Percentiles rank a stretch among this genome's conserved stretches.
These are phyloP conservation scores for Oscheius sp. DNA, from an alignment of 1,140 invertebrate species.

Conservation along the genomic window DNA sequence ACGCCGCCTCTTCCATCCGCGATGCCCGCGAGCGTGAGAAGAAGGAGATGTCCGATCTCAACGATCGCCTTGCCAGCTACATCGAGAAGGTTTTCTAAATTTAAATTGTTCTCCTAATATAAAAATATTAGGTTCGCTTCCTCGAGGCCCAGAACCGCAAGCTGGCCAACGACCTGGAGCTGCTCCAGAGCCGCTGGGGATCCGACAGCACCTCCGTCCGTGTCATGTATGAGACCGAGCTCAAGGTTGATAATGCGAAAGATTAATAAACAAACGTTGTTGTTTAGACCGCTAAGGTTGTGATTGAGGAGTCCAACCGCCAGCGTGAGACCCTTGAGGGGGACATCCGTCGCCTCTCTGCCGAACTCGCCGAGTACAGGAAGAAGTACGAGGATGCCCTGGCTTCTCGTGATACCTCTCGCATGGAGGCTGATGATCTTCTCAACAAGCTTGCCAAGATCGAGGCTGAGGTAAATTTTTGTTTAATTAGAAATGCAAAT, in stretches of 20 bases:
- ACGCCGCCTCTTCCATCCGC: constrained; percentile 62
- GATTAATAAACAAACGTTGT: neutral
- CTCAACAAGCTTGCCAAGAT: constrained; percentile 53
- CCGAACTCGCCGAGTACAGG: constrained; percentile 52
- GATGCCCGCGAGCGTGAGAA: constrained; percentile 60
- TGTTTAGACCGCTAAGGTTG: constrained; percentile 49
- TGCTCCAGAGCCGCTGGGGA: constrained; percentile 63
- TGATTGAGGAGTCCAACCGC: constrained; percentile 55
- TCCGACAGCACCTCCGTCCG: constrained; percentile 64
- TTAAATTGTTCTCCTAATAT: neutral
- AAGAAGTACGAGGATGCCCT: constrained; percentile 59
- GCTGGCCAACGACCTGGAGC: constrained; percentile 63
- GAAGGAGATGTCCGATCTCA: constrained; percentile 60
- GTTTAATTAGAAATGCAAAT: no score
- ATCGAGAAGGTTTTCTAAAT: constrained; percentile 51
- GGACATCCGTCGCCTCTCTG: constrained; percentile 44
- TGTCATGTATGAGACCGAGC: constrained; percentile 65
- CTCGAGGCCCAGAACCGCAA: constrained; percentile 65
- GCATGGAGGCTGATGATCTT: constrained; percentile 53
- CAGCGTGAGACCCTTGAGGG: constrained; percentile 43
- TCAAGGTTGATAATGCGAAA: constrained; percentile 44
- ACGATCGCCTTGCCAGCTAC: constrained; percentile 58
- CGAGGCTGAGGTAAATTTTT: constrained; percentile 59
- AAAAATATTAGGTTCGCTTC: constrained; percentile 61
- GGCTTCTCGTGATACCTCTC: constrained; percentile 43